phyloP scores from a whole-genome alignment of 2,113 vertebrate genomes.

The Microtus ochrogaster region DNA sequence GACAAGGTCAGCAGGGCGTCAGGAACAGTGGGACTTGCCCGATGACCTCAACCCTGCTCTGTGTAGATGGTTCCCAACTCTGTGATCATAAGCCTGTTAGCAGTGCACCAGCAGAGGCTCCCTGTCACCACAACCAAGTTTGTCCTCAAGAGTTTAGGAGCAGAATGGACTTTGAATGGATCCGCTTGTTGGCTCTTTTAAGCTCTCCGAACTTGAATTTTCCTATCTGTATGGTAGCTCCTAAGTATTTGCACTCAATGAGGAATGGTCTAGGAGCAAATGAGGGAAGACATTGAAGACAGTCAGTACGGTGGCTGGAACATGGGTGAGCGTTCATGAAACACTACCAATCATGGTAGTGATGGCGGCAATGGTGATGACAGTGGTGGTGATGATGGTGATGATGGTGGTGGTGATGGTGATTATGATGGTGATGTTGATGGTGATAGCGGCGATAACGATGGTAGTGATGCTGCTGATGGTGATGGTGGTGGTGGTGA shows the following conservation, averaged over 20 bases:
- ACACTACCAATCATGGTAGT: no score
- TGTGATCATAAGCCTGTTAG: neutral
- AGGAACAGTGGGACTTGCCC: fast-evolving
- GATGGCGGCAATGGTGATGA: neutral
- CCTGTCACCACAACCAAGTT: neutral
- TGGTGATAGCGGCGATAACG: neutral
- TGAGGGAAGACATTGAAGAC: neutral
- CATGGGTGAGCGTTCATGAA: fast-evolving
- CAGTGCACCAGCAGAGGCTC: fast-evolving
- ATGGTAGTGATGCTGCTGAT: neutral
- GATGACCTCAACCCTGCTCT: fast-evolving
- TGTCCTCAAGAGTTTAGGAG: neutral
- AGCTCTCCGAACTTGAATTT: neutral
- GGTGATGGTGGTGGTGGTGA: neutral
- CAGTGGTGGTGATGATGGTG: neutral
- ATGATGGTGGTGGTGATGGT: neutral
- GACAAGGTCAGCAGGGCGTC: neutral
- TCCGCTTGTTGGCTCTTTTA: neutral
- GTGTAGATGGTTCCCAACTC: neutral
- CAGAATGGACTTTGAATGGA: fast-evolving
- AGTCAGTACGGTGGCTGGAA: neutral
- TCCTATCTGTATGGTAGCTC: neutral
- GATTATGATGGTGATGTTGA: neutral
- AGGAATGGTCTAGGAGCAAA: neutral
- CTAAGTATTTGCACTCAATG: fast-evolving